phyloP scores from a whole-genome alignment of 1,140 invertebrate genomes.

The Pseudomyrmex pallidus region DNA sequence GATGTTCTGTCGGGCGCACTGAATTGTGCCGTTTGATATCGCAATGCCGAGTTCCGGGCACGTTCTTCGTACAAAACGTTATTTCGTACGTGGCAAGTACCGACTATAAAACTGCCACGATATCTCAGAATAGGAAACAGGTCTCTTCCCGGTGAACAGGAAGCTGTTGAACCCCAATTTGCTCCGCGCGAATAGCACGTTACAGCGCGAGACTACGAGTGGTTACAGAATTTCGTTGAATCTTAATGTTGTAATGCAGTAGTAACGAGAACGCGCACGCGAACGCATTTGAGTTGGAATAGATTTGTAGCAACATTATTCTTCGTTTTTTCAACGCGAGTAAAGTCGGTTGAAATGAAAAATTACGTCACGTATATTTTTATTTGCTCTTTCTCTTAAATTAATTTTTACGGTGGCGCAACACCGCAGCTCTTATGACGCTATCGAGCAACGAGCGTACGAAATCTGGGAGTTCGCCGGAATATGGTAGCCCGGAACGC shows the following conservation, averaged over 20 bases:
- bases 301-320: too few relatives aligned
- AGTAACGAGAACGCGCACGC: background rate
- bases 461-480: conserved; percentile 15
- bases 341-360: too few relatives aligned
- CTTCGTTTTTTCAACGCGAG: too few relatives aligned
- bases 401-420: too few relatives aligned
- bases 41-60: conserved; percentile 68
- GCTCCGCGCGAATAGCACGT: conserved; percentile 27
- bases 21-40: conserved; percentile 71
- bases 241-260: background rate
- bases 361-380: too few relatives aligned
- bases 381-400: background rate
- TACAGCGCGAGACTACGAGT: background rate
- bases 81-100: conserved; percentile 72
- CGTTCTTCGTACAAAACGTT: conserved; percentile 70
- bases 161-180: conserved; percentile 65
- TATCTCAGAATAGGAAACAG: conserved; percentile 70
- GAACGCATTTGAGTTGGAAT: background rate
- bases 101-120: conserved; percentile 73
- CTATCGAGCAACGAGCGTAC: background rate
- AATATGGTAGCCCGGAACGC: background rate
- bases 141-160: conserved; percentile 68
- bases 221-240: background rate
- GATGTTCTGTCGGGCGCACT: conserved; percentile 64
- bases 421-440: background rate